A percentile compares a stretch with the other conserved stretches of the same genome.
Evolutionary conservation across 2,113 vertebrate species (phyloP).

Genomic region (Varanus komodoensis): DNA sequence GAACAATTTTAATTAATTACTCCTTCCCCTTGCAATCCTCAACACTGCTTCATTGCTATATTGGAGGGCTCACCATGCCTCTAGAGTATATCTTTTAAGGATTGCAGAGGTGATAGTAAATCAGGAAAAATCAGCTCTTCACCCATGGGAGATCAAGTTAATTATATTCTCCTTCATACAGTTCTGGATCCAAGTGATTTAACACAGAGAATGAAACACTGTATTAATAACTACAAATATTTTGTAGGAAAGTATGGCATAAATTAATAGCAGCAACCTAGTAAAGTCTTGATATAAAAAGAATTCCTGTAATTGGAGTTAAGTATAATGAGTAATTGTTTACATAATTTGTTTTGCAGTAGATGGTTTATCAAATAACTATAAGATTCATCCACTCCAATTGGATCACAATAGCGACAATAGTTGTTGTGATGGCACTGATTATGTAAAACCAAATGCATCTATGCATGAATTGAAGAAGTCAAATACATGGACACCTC

Average conservation of each 20-base stretch:
- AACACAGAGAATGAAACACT: no score
- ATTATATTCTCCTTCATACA: background rate
- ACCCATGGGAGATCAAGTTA: background rate
- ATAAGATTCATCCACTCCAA: constrained; percentile 86
- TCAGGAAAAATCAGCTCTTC: background rate
- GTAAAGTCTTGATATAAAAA: background rate
- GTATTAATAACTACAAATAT: background rate
- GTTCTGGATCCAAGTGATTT: background rate
- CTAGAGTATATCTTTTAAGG: background rate
- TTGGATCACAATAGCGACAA: constrained; percentile 79
- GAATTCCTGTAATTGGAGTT: background rate
- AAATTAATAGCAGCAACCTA: background rate
- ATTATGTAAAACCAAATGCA: constrained; percentile 66
- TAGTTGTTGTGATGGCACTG: constrained; percentile 75
- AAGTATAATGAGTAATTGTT: constrained; percentile 3
- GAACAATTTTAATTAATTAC: background rate
- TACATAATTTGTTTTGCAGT: constrained; percentile 50
- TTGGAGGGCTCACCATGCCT: background rate
- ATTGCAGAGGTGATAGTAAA: background rate
- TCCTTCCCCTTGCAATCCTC: background rate
- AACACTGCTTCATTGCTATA: background rate
- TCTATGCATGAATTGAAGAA: constrained; percentile 78
- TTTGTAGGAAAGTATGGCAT: background rate
- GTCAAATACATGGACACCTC: constrained; percentile 71
- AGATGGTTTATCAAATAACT: constrained; percentile 82